Base-by-base conservation (phyloP, 2,113 vertebrate species). In the Poecilia latipinna region DNA sequence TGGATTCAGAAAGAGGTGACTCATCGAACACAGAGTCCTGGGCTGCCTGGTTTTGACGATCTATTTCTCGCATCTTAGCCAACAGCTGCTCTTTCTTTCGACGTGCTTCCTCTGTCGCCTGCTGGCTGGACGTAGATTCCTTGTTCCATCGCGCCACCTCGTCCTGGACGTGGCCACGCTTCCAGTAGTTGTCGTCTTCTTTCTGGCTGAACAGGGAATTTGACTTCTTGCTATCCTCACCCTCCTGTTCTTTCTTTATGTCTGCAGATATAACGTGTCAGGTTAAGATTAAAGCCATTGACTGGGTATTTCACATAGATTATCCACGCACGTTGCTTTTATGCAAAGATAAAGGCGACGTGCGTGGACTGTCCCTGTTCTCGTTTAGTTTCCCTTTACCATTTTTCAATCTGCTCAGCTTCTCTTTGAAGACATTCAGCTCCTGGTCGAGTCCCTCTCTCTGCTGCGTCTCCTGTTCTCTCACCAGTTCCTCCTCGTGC, bases 51-150 rank as follows among this genome's bases (percentile, higher is more conserved):
- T 79, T 90, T 60, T 96, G 95, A 75, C 70, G 88, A 78, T 96
- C 95, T 62, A 99, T 96, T 90, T 98, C 96, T 12, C 90, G 90
- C 96, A 98, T 94, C 92, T 96, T 99, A 33, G 95, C 95, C 67
- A 98, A 93, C 3, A 99, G 92, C 66, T 95, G 91, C 68, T 97
- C 95, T 86, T 94, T 98, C 71, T 92, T 96, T 11, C 13, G 89
- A 1, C 17, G 88, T 0, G 96, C 94, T 73, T 94, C 94, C 65
- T 94, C 91, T 70, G 86, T 61, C 0, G n/a, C 80, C 68, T 94
- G 91, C 72, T 76, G 70, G 79, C 67, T 89, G 85, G 61, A 12
- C 54, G 72, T 75, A 39, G 77, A 84, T 17, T 94, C 93, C 65
- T 82, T 86, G 75, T 90, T 92, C 93, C 91, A 72, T 63, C 81